phyloP scores from a whole-genome alignment of 2,888 invertebrate species.

The Blastobasis lacticolella region DNA sequence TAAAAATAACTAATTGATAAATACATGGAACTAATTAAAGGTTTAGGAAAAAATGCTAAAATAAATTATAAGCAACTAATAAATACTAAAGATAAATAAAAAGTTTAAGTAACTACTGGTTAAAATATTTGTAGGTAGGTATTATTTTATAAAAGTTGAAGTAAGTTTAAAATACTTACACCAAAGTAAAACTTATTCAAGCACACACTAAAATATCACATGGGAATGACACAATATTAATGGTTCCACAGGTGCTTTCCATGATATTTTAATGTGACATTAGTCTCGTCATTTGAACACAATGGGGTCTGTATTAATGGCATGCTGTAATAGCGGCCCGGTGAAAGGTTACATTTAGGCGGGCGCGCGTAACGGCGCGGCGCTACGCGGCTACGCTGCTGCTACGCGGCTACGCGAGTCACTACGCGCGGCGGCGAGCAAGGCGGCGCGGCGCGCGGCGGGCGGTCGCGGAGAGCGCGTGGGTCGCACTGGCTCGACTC shows the following conservation, averaged over 20 bases:
- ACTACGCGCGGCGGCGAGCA: neutral
- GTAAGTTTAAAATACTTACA: conserved; percentile 23
- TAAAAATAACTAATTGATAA: too few relatives aligned
- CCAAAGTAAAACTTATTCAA: conserved; percentile 28
- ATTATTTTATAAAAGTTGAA: too few relatives aligned
- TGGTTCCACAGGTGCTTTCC: conserved; percentile 51
- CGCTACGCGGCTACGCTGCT: conserved; percentile 33
- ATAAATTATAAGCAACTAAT: too few relatives aligned
- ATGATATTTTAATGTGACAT: conserved; percentile 49
- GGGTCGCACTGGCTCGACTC: conserved; percentile 61
- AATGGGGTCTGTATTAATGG: conserved; percentile 42
- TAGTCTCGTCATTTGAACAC: conserved; percentile 49
- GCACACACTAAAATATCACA: conserved; percentile 27
- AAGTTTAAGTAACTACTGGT: neutral
- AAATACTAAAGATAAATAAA: neutral
- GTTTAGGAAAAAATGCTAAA: too few relatives aligned
- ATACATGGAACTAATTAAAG: too few relatives aligned
- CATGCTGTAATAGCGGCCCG: conserved; percentile 45
- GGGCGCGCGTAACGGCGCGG: conserved; percentile 24
- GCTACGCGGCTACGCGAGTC: conserved; percentile 5
- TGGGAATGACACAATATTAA: conserved; percentile 41
- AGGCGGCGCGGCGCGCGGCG: neutral
- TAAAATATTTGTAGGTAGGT: neutral
- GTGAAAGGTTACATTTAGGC: conserved; percentile 31
- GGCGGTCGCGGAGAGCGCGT: conserved; percentile 52